Conservation (phyloP, 2,113 vertebrate species). For the Castor canadensis region DNA sequence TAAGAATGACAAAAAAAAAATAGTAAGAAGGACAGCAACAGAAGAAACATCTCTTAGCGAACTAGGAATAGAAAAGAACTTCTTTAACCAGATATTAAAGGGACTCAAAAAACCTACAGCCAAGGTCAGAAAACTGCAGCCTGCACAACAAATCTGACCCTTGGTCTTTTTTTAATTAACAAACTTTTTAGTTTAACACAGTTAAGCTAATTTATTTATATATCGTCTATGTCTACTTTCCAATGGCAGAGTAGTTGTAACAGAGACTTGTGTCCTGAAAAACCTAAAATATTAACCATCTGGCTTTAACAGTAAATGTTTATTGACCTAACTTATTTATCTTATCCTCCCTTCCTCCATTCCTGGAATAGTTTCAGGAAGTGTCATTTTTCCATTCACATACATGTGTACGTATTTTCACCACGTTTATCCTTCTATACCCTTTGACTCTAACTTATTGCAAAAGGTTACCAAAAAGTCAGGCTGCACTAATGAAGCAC, state of each 20-base stretch:
- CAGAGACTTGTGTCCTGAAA: background rate
- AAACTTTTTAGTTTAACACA: background rate
- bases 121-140: background rate
- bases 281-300: background rate
- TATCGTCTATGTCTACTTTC: too few relatives aligned
- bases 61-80: background rate
- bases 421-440: too few relatives aligned
- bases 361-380: too few relatives aligned
- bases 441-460: background rate
- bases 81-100: background rate
- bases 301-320: too few relatives aligned
- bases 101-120: background rate
- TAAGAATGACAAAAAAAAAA: background rate
- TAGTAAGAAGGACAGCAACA: too few relatives aligned
- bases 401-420: too few relatives aligned
- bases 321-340: too few relatives aligned
- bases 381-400: too few relatives aligned
- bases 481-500: background rate
- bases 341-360: too few relatives aligned
- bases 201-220: background rate
- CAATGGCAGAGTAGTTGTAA: background rate
- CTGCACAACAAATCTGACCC: background rate
- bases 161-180: background rate
- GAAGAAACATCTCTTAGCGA: background rate
- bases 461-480: background rate